Conservation (phyloP, 64 coral and sea anemone species). For the Acropora tenuis region DNA sequence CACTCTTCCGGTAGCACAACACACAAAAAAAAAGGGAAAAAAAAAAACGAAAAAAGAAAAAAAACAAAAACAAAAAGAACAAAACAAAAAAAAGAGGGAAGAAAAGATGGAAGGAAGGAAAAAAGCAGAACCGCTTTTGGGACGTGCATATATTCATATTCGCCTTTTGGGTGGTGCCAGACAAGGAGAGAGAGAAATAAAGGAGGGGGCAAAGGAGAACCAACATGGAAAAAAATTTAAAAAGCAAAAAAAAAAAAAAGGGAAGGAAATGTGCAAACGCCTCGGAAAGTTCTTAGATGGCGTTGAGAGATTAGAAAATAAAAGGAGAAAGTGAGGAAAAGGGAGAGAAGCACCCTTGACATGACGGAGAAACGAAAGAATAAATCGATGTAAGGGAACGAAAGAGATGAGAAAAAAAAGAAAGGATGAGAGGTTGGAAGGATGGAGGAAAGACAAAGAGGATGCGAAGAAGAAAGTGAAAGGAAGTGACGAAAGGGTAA, state of each 20-base stretch:
- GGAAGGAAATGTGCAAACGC: no score
- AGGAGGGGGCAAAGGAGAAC: no score
- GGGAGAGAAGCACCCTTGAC: no score
- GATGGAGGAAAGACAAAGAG: not conserved
- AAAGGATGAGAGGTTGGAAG: not conserved
- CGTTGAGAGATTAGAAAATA: no score
- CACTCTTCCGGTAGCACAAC: no score
- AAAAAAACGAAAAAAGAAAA: not conserved
- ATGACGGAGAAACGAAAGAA: no score
- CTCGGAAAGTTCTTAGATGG: not conserved
- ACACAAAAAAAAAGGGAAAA: not conserved
- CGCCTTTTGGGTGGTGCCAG: no score
- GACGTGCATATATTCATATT: no score
- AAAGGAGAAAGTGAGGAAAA: not conserved
- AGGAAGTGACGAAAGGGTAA: not conserved
- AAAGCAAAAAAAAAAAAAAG: not conserved
- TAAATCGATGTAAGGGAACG: not conserved
- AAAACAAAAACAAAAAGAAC: no score
- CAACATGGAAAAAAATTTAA: not conserved
- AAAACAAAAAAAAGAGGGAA: not conserved
- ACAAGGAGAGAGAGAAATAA: not conserved
- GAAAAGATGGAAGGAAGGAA: not conserved
- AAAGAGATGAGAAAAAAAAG: not conserved
- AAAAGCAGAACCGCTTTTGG: no score
- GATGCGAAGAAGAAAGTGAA: not conserved